Conservation (phyloP, 2,797 vertebrate genomes). For the Oophaga sylvatica region DNA sequence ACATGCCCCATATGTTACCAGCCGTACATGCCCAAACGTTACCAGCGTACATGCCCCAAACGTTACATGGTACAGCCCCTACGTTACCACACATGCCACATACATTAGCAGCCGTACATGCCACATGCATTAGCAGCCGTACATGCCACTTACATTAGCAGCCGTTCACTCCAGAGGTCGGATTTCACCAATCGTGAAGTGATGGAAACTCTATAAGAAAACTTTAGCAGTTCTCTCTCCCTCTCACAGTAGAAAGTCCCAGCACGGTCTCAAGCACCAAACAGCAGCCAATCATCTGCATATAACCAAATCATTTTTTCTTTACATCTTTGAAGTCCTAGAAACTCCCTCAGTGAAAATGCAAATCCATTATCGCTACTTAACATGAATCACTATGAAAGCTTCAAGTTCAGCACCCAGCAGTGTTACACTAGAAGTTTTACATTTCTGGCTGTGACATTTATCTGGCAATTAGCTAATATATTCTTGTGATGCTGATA, state of each 20-base stretch:
- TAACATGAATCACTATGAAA: constrained; percentile 71
- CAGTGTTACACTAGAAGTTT: constrained; percentile 69
- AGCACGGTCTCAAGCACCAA: not conserved
- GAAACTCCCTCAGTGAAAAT: not conserved
- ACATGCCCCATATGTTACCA: no score
- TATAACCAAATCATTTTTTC: not conserved
- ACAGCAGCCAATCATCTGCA: not conserved
- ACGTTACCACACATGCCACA: no score
- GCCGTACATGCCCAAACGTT: no score
- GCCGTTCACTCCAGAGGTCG: no score
- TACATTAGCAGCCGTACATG: no score
- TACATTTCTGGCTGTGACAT: constrained; percentile 74
- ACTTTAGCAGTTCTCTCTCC: not conserved
- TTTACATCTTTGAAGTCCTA: not conserved
- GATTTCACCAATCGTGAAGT: not conserved
- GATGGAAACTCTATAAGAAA: not conserved
- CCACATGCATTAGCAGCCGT: no score
- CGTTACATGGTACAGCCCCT: no score
- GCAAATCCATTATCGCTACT: not conserved
- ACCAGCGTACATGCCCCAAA: no score
- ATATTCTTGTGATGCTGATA: constrained; percentile 82
- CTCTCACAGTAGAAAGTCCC: not conserved
- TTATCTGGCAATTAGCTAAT: constrained; percentile 75
- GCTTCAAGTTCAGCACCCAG: constrained; percentile 72
- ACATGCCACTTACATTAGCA: no score